A percentile compares a stretch with the other conserved stretches of the same genome.
Evolutionary conservation across 1,140 invertebrate genomes (phyloP).

Genomic region (Drosophila lini): DNA sequence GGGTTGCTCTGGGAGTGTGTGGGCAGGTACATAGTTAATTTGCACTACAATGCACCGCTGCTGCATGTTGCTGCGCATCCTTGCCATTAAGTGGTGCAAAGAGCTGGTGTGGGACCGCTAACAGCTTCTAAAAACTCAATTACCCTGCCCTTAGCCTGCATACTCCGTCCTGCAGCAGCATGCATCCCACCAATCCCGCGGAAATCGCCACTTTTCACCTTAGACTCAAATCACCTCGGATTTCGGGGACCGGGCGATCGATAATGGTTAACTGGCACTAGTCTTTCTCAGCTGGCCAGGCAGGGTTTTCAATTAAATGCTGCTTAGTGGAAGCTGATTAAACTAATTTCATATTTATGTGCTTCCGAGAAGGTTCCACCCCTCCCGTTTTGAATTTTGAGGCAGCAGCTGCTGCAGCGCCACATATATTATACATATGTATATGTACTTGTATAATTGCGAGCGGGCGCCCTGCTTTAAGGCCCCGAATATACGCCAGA

Average conservation of each 20-base stretch:
- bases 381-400: conserved; percentile 3
- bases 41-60: conserved; percentile 64
- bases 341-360: conserved; percentile 26
- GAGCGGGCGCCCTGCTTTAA: conserved; percentile 6
- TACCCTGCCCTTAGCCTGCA: conserved; percentile 54
- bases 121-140: conserved; percentile 81
- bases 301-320: conserved; percentile 15
- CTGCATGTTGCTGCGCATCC: conserved; percentile 51
- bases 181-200: not conserved
- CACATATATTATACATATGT: conserved; percentile 1
- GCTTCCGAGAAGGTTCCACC: not conserved
- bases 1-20: conserved; percentile 10
- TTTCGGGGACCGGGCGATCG: not conserved
- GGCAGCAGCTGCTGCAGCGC: conserved; percentile 15
- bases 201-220: not conserved
- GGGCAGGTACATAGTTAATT: conserved; percentile 60
- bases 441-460: conserved; percentile 14
- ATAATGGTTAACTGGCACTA: conserved; percentile 1
- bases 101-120: conserved; percentile 71
- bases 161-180: conserved; percentile 13
- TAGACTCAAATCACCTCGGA: not conserved
- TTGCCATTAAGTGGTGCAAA: conserved; percentile 71
- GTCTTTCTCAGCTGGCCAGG: conserved; percentile 1
- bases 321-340: conserved; percentile 34
- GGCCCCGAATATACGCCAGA: conserved; percentile 19